A percentile compares a stretch with the other conserved stretches of the same genome.
These are phyloP conservation scores for Ictalurus furcatus DNA, from an alignment of 2,113 vertebrate genomes.

Conservation along the genomic window DNA sequence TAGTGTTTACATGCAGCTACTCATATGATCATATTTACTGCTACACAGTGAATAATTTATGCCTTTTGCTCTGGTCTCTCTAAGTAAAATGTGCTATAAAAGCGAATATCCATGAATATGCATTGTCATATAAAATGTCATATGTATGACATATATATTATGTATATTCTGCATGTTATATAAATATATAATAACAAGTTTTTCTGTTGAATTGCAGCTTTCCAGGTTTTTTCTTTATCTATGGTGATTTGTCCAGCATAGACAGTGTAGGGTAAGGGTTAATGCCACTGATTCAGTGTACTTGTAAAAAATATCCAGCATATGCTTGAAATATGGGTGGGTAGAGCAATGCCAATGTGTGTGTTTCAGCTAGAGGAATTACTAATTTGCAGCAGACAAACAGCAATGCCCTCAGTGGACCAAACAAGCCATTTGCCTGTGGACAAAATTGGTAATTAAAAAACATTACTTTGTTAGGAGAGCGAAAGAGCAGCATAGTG, in stretches of 20 bases:
- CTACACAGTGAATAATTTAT: neutral
- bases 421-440: constrained; percentile 20
- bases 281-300: neutral
- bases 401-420: constrained; percentile 28
- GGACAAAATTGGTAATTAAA: constrained; percentile 18
- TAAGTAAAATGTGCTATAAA: neutral
- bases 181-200: neutral
- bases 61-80: neutral
- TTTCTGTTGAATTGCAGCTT: neutral
- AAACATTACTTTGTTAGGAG: constrained; percentile 21
- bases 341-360: neutral
- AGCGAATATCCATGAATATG: no score
- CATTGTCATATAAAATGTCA: no score
- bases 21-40: neutral
- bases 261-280: constrained; percentile 9
- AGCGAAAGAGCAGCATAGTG: neutral
- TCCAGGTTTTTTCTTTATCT: neutral
- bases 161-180: neutral
- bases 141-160: neutral
- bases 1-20: neutral
- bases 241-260: neutral
- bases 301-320: neutral
- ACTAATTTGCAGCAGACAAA: constrained; percentile 43
- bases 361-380: constrained; percentile 41
- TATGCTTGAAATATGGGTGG: constrained; percentile 8